Evolutionary conservation across 2,888 invertebrate genomes (phyloP).

Genomic region (Nomada ruficornis): DNA sequence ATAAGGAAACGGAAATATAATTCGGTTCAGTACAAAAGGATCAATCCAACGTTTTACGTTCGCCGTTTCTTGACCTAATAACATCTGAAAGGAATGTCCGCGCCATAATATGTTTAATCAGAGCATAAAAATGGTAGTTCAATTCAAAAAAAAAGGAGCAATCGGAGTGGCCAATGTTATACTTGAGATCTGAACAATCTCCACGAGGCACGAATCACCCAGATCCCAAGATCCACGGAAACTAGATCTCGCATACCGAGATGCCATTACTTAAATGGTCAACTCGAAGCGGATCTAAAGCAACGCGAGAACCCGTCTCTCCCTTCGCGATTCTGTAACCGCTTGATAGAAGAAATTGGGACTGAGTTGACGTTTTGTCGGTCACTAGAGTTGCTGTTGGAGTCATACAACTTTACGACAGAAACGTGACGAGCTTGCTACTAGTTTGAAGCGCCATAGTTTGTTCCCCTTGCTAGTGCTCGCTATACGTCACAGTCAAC

Average conservation of each 20-base stretch:
- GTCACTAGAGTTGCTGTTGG: background rate
- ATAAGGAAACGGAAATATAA: no score
- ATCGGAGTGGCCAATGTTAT: background rate
- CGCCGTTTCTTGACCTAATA: background rate
- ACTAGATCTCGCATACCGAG: constrained; percentile 21
- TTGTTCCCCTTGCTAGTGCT: no score
- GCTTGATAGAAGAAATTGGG: constrained; percentile 33
- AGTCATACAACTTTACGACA: background rate
- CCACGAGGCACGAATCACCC: constrained; percentile 3
- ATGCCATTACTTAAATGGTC: constrained; percentile 24
- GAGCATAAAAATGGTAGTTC: background rate
- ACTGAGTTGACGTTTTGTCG: constrained; percentile 35
- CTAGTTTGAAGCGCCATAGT: background rate
- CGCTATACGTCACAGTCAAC: no score
- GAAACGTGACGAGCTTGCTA: background rate
- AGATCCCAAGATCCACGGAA: constrained; percentile 25
- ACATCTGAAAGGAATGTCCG: background rate
- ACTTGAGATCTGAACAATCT: background rate
- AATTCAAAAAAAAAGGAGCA: background rate
- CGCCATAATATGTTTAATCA: background rate
- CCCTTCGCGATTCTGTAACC: constrained; percentile 18
- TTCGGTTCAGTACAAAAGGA: no score
- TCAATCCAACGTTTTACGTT: background rate
- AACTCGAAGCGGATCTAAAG: constrained; percentile 5
- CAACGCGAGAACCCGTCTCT: constrained; percentile 28